A percentile compares a stretch with the other conserved stretches of the same genome.
Evolutionary conservation across 2,888 invertebrate species (phyloP).

Genomic region (Microplitis manilae): DNA sequence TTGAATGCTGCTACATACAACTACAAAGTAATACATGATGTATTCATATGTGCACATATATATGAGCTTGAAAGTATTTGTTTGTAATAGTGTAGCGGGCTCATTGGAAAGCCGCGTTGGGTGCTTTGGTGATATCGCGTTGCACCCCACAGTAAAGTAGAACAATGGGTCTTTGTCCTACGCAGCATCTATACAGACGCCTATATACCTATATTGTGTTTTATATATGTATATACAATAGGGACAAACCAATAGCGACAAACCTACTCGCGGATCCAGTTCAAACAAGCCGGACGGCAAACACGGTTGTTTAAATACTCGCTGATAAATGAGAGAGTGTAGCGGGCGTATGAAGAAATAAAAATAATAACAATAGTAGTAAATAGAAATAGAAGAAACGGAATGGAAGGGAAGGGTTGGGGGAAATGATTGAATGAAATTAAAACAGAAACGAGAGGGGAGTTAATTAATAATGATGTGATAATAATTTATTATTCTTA

Average conservation of each 20-base stretch:
- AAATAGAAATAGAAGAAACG: not conserved
- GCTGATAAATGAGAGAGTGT: conserved; percentile 8
- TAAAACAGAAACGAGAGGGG: not conserved
- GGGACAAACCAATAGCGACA: conserved; percentile 26
- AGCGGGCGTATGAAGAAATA: not conserved
- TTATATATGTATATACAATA: conserved; percentile 8
- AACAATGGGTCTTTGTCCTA: conserved; percentile 38
- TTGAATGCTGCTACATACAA: conserved; percentile 10
- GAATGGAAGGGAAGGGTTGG: not conserved
- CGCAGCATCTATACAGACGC: not conserved
- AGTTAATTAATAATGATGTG: not conserved
- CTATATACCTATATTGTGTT: not conserved
- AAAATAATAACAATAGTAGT: not conserved
- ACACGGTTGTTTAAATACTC: conserved; percentile 18
- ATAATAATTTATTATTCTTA: not conserved
- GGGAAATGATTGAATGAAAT: not conserved
- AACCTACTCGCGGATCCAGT: conserved; percentile 24
- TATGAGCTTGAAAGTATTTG: too few species aligned
- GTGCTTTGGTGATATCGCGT: conserved; percentile 20
- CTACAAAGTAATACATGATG: not conserved
- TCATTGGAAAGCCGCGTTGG: conserved; percentile 28
- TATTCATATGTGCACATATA: not conserved
- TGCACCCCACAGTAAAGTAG: conserved; percentile 37
- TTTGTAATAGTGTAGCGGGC: not conserved
- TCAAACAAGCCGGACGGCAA: conserved; percentile 21